Percentiles rank a stretch among this genome's conserved stretches.
Conservation (phyloP, 2,113 vertebrate genomes). For the Oriolus oriolus region DNA sequence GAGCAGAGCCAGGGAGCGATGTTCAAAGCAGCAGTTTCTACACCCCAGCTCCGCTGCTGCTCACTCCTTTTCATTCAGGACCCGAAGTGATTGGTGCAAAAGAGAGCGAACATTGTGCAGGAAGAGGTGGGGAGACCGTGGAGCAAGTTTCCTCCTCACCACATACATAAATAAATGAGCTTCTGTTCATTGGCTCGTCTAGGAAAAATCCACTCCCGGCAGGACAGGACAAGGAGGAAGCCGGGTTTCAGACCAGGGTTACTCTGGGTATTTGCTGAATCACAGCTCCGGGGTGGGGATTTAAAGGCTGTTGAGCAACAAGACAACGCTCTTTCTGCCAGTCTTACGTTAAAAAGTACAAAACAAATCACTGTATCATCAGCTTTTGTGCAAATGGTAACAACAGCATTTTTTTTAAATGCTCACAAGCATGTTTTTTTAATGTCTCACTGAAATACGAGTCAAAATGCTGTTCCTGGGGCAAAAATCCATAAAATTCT, state of each 20-base stretch:
- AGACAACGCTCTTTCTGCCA: background rate
- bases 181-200: slow-evolving; percentile 34
- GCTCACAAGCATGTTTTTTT: background rate
- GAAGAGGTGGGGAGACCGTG: background rate
- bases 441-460: background rate
- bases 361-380: background rate
- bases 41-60: background rate
- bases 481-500: background rate
- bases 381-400: background rate
- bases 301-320: background rate
- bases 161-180: background rate
- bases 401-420: background rate
- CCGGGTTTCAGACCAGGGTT: background rate
- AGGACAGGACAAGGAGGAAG: slow-evolving; percentile 26
- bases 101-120: background rate
- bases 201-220: slow-evolving; percentile 28
- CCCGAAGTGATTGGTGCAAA: background rate
- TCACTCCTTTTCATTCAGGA: background rate
- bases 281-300: slow-evolving; percentile 8
- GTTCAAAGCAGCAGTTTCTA: background rate
- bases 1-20: background rate
- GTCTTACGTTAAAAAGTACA: background rate
- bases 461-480: background rate
- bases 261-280: slow-evolving; percentile 42
- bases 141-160: background rate